Conservation (phyloP, 2,888 invertebrate genomes). For the Troides oblongomaculatus region DNA sequence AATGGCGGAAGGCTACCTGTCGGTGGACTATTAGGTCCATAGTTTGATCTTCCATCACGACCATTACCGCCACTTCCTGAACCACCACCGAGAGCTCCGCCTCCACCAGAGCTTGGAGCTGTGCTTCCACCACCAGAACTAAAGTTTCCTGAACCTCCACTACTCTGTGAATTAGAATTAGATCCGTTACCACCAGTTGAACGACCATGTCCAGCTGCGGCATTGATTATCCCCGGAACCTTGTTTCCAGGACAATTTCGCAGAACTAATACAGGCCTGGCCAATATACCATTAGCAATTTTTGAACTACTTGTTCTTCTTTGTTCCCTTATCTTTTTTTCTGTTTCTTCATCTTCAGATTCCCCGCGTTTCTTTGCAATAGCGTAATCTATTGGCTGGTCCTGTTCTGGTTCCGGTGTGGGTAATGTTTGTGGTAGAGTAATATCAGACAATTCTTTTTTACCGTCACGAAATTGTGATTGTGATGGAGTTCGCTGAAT, state of each 20-base stretch:
- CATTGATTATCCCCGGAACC: slow-evolving; percentile 83
- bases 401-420: slow-evolving; percentile 85
- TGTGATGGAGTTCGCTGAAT: slow-evolving; percentile 89
- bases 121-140: slow-evolving; percentile 78
- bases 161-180: slow-evolving; percentile 75
- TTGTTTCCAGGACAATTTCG: slow-evolving; percentile 80
- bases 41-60: slow-evolving; percentile 90
- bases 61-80: slow-evolving; percentile 89
- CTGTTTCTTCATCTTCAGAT: slow-evolving; percentile 84
- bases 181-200: slow-evolving; percentile 81
- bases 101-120: slow-evolving; percentile 81
- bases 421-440: slow-evolving; percentile 75
- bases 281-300: slow-evolving; percentile 79
- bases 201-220: slow-evolving; percentile 90
- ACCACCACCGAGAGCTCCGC: slow-evolving; percentile 82
- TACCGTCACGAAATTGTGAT: slow-evolving; percentile 70
- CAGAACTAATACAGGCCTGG: slow-evolving; percentile 76
- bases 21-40: slow-evolving; percentile 92
- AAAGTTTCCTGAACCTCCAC: slow-evolving; percentile 72
- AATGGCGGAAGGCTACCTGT: slow-evolving; percentile 94
- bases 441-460: slow-evolving; percentile 73
- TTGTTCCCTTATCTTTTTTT: slow-evolving; percentile 84
- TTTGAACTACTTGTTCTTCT: slow-evolving; percentile 84
- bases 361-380: slow-evolving; percentile 89
- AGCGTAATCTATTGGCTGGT: slow-evolving; percentile 93